phyloP scores from a whole-genome alignment of 2,113 vertebrate species.

The Telmatochromis sp. region DNA sequence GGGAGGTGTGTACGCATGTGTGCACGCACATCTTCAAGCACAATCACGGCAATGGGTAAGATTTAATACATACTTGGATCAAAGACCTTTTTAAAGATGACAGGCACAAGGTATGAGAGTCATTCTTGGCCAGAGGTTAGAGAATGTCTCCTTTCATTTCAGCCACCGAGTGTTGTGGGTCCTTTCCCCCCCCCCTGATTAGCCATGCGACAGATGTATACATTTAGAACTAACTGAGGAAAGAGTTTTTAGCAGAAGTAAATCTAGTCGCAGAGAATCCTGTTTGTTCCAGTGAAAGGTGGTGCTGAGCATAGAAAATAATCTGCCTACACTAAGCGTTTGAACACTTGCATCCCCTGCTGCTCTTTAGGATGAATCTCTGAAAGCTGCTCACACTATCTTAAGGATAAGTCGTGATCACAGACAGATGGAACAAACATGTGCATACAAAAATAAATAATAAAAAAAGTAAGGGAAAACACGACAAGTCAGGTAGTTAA shows the following conservation, averaged over 20 bases:
- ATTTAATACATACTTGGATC: conserved; percentile 31
- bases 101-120: conserved; percentile 13
- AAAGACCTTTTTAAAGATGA: conserved; percentile 45
- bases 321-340: background rate
- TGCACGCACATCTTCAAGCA: background rate
- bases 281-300: background rate
- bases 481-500: background rate
- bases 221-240: background rate
- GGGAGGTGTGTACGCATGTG: background rate
- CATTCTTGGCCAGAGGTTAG: conserved; percentile 19
- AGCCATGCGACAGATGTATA: background rate
- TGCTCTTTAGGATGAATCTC: background rate
- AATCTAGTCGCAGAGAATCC: background rate
- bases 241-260: background rate
- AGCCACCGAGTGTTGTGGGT: background rate
- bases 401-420: background rate
- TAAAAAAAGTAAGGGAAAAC: background rate
- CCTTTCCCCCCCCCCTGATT: background rate
- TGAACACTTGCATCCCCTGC: background rate
- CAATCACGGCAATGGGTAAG: background rate
- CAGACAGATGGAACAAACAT: background rate
- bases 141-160: conserved; percentile 27
- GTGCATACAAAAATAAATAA: background rate
- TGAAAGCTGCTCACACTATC: background rate
- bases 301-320: background rate